These are phyloP conservation scores for Pseudoatta argentina DNA, from an alignment of 1,140 invertebrate species.

Conservation along the genomic window DNA sequence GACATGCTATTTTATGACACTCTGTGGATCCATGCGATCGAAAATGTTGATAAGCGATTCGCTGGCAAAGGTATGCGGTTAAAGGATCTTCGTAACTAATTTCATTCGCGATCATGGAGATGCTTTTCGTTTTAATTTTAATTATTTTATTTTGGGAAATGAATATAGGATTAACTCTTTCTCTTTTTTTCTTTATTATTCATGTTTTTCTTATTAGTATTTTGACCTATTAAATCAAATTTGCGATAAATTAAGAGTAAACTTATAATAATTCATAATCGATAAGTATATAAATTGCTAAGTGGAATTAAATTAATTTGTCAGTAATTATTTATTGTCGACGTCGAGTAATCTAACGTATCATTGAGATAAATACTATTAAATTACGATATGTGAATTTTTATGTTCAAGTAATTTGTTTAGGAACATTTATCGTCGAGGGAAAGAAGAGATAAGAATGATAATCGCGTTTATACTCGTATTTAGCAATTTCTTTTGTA, in stretches of 20 bases:
- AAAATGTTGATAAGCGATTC: conserved; percentile 15
- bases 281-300: not conserved
- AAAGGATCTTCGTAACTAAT: conserved; percentile 22
- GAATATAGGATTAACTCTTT: not conserved
- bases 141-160: conserved; percentile 20
- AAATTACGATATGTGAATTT: not conserved
- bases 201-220: not conserved
- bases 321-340: not conserved
- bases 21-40: not conserved
- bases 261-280: not conserved
- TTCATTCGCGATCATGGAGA: not conserved
- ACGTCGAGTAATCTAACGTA: not conserved
- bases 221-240: not conserved
- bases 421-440: not conserved
- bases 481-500: conserved; percentile 28
- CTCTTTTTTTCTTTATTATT: not conserved
- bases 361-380: not conserved
- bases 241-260: not conserved
- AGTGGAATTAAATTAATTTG: not conserved
- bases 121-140: conserved; percentile 3
- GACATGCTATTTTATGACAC: conserved; percentile 22
- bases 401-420: not conserved
- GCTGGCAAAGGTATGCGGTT: not conserved
- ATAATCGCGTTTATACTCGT: not conserved
- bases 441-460: not conserved